Percentiles rank a stretch among this genome's conserved stretches.
Conservation (phyloP, 30 jellyfish, hydroid and myxozoan genomes). For the Aurelia coerulea region DNA sequence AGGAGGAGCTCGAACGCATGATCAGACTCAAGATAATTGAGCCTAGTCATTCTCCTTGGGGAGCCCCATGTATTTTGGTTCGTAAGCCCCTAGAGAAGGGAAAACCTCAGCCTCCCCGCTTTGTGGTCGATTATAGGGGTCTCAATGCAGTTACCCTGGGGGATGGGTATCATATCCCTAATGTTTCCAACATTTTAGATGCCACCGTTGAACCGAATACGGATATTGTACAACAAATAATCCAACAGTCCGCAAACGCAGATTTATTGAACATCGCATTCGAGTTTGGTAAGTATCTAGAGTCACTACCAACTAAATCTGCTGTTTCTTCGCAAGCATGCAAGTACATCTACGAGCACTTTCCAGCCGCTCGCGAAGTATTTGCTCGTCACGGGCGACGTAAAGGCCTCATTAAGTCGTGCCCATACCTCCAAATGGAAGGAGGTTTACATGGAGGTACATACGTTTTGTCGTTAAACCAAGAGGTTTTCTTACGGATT, state of each 20-base stretch:
- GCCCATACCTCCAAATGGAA: constrained; percentile 12
- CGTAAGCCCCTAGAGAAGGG: constrained; percentile 44
- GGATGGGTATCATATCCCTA: constrained; percentile 43
- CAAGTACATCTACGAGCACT: not conserved
- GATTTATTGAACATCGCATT: not conserved
- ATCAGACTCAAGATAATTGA: constrained; percentile 22
- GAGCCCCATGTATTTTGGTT: constrained; percentile 48
- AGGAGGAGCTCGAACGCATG: constrained; percentile 49
- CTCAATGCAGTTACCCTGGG: constrained; percentile 35
- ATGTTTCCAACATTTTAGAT: constrained; percentile 14
- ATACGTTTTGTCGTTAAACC: not conserved
- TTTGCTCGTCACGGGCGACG: not conserved
- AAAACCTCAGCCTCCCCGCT: constrained; percentile 51
- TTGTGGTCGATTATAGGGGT: constrained; percentile 44
- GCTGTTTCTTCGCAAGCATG: not conserved
- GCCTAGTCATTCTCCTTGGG: constrained; percentile 62
- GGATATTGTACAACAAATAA: too few relatives aligned
- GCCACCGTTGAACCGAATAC: not conserved
- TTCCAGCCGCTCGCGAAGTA: not conserved
- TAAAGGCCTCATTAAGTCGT: not conserved
- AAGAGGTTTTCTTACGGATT: not conserved
- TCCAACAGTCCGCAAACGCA: not conserved
- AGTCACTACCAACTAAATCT: not conserved
- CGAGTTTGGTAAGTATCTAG: not conserved
- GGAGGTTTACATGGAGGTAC: not conserved